Base-by-base conservation (phyloP, 2,888 invertebrate genomes). In the Zootermopsis nevadensis region DNA sequence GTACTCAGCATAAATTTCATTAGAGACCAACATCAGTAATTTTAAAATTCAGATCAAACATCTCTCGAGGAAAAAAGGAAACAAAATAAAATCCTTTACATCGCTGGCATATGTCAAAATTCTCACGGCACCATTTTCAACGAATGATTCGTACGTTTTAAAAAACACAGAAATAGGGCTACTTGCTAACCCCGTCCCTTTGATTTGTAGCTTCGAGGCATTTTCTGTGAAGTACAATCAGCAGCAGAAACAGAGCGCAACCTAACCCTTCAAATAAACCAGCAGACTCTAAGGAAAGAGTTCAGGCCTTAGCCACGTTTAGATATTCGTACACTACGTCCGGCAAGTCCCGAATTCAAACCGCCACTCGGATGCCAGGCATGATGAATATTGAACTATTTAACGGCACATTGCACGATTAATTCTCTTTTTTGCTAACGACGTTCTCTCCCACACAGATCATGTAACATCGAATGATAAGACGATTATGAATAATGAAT, bases 41-140 rank as follows among this genome's bases (percentile, higher is more conserved):
- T 74, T 38, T n/a, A 38, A 38, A 74, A 74, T n/a, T n/a, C 8
- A 27, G 27, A 60, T 60, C 60, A 38, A 22, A 74, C 74, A 35
- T 33, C 74, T 74, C 35, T 10, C 30, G 60, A 24, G 10, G 66
- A 27, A 60, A 60, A 60, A 53, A 30, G 53, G 53, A 77, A 79
- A 60, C 19, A 79, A 66, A 79, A 79, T 31, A 77, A 79, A 79
- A 79, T 79, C 66, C 79, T 79, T 60, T 79, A 79, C 79, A 79
- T 19, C 66, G 31, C 60, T 35, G 79, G 55, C 79, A 79, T 53
- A 79, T 79, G 79, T 79, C 79, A 79, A 79, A 72, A 79, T 79
- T 79, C 79, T 79, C 79, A 79, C 35, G 79, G 66, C n/a, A 66
- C 60, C 79, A 79, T 79, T 79, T 79, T 35, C 79, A 55, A 66